Evolutionary conservation across 2,888 invertebrate genomes (phyloP), one percentile per base, ranked within the genome.

Genomic region (Thyatira batis): DNA sequence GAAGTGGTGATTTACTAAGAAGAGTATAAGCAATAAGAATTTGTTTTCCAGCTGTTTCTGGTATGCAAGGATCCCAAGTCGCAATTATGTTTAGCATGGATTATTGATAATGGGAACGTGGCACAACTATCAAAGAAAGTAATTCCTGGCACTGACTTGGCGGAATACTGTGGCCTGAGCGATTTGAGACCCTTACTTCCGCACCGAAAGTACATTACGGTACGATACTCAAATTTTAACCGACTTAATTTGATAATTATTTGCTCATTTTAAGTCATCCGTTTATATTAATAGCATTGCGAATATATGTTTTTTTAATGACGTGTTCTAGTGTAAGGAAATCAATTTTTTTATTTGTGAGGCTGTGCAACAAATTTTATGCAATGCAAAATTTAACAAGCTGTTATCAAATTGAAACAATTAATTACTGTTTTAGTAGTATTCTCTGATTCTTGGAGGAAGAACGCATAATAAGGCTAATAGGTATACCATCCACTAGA

Each of bases 11-110:
- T 23, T 23, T 23, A 17, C 17, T 39, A n/a, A 3, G 39, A 17
- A 8, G 17, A 8, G 39, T n/a, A 39, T 39, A 2, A 17, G 33
- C 13, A 13, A 3, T 17, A 39, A 13, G 13, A 33, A 50, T 56
- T 53, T 59, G 51, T 57, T 62, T 77, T 80, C 54, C 78, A 85
- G 82, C 54, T 65, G 23, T 70, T 72, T 58, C 51, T 65, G 39
- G 65, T 86, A 45, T 87, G 87, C 61, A 76, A 77, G 62, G 67
- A 76, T 11, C 67, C 76, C 1, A 60, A 68, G 49, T 66, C 78
- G 4, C 65, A 69, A 23, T 55, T 61, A 46, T 89, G 88, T 60
- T 50, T 74, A 13, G 62, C 71, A 30, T 83, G 85, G 82, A 58
- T 67, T 27, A 53, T 80, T 30, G 51, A 61, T 5, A 50, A 53